These are phyloP conservation scores for Tenthredo amoena DNA, from an alignment of 2,888 invertebrate genomes.

Conservation along the genomic window DNA sequence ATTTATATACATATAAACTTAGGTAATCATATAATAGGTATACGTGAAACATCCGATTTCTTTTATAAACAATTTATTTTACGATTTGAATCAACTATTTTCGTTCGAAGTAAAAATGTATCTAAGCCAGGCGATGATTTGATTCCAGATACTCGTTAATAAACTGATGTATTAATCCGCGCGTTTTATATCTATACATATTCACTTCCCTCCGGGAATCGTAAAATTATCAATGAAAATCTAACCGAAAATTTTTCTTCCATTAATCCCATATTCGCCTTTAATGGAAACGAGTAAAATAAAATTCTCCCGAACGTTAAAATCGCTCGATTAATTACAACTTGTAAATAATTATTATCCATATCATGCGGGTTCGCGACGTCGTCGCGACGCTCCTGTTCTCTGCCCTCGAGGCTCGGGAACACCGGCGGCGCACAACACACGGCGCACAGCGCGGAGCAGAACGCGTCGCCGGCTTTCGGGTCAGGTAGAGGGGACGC, in stretches of 20 bases:
- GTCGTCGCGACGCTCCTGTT: conserved; percentile 38
- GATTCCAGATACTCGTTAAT: not conserved
- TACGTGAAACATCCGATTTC: not conserved
- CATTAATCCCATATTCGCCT: not conserved
- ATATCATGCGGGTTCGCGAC: not conserved
- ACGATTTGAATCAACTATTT: not conserved
- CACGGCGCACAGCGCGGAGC: conserved; percentile 42
- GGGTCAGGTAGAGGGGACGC: conserved; percentile 58
- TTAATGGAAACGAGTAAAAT: not conserved
- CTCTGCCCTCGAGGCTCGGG: not conserved
- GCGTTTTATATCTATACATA: no score
- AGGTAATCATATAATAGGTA: not conserved
- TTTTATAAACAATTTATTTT: conserved; percentile 5
- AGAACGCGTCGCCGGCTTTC: conserved; percentile 63
- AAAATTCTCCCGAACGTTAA: not conserved
- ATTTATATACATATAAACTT: no score
- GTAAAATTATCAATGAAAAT: not conserved
- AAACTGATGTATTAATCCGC: not conserved
- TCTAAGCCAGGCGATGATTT: conserved; percentile 15
- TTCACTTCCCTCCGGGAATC: not conserved
- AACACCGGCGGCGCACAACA: conserved; percentile 26
- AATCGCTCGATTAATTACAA: not conserved
- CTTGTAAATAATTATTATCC: not conserved
- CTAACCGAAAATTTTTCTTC: not conserved
- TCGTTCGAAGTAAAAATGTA: not conserved